A percentile compares a stretch with the other conserved stretches of the same genome.
Evolutionary conservation across 2,797 vertebrate genomes (phyloP).

Genomic region (Vireo griseus): DNA sequence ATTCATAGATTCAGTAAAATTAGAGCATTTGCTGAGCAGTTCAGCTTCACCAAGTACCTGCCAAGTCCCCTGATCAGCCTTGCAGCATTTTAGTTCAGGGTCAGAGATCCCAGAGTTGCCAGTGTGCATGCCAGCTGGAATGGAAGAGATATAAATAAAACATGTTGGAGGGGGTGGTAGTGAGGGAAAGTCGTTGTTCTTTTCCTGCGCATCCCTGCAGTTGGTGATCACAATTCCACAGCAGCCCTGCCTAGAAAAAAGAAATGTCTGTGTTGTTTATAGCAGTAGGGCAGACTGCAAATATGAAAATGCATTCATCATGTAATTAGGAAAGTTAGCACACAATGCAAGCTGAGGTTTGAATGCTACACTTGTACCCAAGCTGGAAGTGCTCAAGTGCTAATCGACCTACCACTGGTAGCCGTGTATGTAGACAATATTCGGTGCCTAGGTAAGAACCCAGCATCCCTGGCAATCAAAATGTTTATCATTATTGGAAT

Average conservation of each 20-base stretch:
- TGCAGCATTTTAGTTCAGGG: not conserved
- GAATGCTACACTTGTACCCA: not conserved
- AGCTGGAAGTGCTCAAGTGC: not conserved
- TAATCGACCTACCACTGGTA: not conserved
- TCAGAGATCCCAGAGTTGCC: not conserved
- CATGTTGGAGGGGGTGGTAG: not conserved
- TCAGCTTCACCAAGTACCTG: not conserved
- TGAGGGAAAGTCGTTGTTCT: not conserved
- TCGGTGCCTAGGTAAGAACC: not conserved
- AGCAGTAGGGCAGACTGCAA: not conserved
- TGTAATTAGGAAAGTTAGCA: not conserved
- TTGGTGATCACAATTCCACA: not conserved
- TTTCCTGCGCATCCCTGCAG: not conserved
- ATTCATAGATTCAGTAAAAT: not conserved
- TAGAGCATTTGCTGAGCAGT: not conserved
- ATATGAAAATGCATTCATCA: not conserved
- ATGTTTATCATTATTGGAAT: not conserved
- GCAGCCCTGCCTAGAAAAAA: not conserved
- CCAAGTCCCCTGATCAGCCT: not conserved
- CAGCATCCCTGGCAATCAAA: not conserved
- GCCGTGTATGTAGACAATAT: not conserved
- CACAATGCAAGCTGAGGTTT: not conserved
- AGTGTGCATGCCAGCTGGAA: not conserved
- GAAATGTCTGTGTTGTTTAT: not conserved
- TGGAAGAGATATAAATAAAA: constrained; percentile 11